Percentiles rank a stretch among this genome's conserved stretches.
Conservation (phyloP, 2,888 invertebrate genomes). For the Drosophila pseudotakahashii region DNA sequence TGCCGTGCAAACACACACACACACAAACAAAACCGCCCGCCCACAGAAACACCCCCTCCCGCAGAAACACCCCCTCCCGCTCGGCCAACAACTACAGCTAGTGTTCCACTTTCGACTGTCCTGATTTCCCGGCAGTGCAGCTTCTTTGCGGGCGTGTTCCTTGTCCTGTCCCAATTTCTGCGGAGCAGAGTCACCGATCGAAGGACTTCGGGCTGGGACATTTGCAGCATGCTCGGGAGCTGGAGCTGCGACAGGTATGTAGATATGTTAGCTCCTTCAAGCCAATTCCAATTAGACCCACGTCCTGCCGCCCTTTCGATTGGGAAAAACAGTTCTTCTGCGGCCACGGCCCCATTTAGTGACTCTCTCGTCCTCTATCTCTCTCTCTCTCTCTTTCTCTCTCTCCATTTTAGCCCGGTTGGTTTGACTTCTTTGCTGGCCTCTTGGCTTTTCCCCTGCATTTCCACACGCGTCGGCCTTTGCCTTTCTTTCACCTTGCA, state of each 20-base stretch:
- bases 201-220: constrained; percentile 6
- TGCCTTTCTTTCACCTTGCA: constrained; percentile 24
- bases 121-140: constrained; percentile 59
- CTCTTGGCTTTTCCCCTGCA: constrained; percentile 26
- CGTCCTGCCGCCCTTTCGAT: constrained; percentile 4
- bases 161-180: not conserved
- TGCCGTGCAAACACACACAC: constrained; percentile 69
- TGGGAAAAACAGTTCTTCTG: constrained; percentile 34
- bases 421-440: constrained; percentile 12
- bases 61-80: constrained; percentile 16
- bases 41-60: constrained; percentile 22
- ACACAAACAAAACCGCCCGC: constrained; percentile 23
- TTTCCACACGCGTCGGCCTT: constrained; percentile 26
- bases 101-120: constrained; percentile 73
- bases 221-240: constrained; percentile 36
- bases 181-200: constrained; percentile 9
- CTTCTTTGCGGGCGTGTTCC: constrained; percentile 42
- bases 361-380: constrained; percentile 58
- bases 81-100: constrained; percentile 27
- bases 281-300: constrained; percentile 29
- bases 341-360: constrained; percentile 75
- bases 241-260: constrained; percentile 34
- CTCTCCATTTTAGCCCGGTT: constrained; percentile 4
- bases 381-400: constrained; percentile 35
- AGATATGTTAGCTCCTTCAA: constrained; percentile 16